Percentiles rank a stretch among this genome's conserved stretches.
phyloP scores from a whole-genome alignment of 2,888 invertebrate species.

The Actias luna region DNA sequence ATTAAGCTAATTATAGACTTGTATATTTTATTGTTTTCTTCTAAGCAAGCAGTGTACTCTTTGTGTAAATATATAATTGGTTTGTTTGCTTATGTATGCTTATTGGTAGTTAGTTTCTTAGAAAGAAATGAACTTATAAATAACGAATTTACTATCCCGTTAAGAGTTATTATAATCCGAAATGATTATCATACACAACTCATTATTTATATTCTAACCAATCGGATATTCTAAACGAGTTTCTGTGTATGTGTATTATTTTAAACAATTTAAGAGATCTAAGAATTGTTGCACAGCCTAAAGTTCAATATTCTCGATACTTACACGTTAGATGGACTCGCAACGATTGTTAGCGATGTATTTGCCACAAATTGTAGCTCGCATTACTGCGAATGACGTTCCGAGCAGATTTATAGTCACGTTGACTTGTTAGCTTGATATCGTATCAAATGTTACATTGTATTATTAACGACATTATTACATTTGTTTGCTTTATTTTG shows the following conservation, averaged over 20 bases:
- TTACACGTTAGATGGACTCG: conserved; percentile 32
- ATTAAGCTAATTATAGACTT: no score
- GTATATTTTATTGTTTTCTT: no score
- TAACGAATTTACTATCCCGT: neutral
- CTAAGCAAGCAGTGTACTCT: no score
- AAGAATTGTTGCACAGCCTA: conserved; percentile 9
- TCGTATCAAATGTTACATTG: conserved; percentile 37
- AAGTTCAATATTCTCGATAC: conserved; percentile 34
- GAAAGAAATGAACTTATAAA: neutral
- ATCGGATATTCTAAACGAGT: neutral
- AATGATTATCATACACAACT: neutral
- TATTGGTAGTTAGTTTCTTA: neutral
- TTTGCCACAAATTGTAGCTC: conserved; percentile 45
- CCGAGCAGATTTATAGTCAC: conserved; percentile 63
- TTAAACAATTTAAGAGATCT: conserved; percentile 1
- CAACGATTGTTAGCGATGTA: conserved; percentile 45
- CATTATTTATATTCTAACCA: neutral
- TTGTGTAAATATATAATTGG: no score
- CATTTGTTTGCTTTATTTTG: neutral
- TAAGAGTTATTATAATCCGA: neutral
- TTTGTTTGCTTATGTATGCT: neutral
- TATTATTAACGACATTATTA: conserved; percentile 11
- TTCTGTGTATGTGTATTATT: neutral
- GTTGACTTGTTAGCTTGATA: conserved; percentile 66
- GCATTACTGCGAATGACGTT: conserved; percentile 61